Conservation (phyloP, 2,113 vertebrate species). For the Struthidea cinerea region DNA sequence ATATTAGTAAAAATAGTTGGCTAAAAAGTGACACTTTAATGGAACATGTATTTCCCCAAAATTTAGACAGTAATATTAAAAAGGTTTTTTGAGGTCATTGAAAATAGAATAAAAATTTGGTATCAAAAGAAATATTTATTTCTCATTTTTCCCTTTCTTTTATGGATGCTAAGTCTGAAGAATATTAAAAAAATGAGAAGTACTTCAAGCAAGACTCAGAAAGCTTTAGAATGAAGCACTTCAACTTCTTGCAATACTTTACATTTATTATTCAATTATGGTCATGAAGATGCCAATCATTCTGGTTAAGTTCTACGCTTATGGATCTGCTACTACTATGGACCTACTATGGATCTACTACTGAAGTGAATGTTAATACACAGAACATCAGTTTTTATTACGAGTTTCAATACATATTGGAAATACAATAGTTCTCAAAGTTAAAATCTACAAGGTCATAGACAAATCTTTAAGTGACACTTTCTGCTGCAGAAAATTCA, state of each 20-base stretch:
- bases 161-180: not conserved
- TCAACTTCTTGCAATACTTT: not conserved
- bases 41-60: not conserved
- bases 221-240: not conserved
- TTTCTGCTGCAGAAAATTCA: not conserved
- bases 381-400: not conserved
- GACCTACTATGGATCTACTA: not conserved
- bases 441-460: not conserved
- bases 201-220: not conserved
- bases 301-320: not conserved
- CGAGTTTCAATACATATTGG: not conserved
- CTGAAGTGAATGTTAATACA: not conserved
- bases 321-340: not conserved
- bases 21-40: not conserved
- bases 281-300: not conserved
- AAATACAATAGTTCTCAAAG: not conserved
- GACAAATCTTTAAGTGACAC: not conserved
- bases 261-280: not conserved
- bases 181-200: not conserved
- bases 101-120: not conserved
- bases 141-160: not conserved
- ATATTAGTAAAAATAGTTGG: not conserved
- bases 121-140: not conserved
- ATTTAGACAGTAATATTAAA: not conserved
- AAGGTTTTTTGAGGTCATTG: accelerated